Evolutionary conservation across 53 echinoderm and acorn worm species (phyloP).

Genomic region (Paracentrotus lividus): DNA sequence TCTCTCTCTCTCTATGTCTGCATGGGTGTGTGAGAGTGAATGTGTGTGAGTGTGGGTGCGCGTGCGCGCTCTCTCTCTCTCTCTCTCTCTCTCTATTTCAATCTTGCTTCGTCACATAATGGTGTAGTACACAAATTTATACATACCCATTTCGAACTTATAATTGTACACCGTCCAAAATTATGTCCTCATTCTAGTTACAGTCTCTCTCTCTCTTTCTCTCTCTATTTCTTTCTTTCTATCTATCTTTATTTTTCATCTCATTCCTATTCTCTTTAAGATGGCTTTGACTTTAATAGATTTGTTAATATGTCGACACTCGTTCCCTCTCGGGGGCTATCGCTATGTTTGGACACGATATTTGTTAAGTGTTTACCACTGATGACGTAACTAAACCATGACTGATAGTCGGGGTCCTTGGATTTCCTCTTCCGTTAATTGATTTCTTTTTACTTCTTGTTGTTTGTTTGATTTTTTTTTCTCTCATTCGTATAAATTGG

Average conservation of each 20-base stretch:
- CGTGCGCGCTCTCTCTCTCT: background rate
- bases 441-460: constrained; percentile 1
- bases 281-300: background rate
- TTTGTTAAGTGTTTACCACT: constrained; percentile 21
- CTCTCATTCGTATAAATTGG: background rate
- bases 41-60: no score
- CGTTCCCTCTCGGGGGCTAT: background rate
- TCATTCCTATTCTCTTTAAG: background rate
- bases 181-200: no score
- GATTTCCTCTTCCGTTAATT: background rate
- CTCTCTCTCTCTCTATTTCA: background rate
- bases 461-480: no score
- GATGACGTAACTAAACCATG: background rate
- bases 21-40: no score
- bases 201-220: background rate
- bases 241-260: no score
- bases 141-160: no score
- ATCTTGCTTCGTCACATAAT: no score
- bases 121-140: no score
- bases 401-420: background rate
- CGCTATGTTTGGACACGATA: constrained; percentile 24
- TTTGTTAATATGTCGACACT: no score
- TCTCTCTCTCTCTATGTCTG: background rate
- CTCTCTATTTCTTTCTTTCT: background rate
- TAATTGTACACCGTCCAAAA: no score